Evolutionary conservation across 2,888 invertebrate species (phyloP), one percentile per base, ranked within the genome.

Genomic region (Tetragnatha montana): DNA sequence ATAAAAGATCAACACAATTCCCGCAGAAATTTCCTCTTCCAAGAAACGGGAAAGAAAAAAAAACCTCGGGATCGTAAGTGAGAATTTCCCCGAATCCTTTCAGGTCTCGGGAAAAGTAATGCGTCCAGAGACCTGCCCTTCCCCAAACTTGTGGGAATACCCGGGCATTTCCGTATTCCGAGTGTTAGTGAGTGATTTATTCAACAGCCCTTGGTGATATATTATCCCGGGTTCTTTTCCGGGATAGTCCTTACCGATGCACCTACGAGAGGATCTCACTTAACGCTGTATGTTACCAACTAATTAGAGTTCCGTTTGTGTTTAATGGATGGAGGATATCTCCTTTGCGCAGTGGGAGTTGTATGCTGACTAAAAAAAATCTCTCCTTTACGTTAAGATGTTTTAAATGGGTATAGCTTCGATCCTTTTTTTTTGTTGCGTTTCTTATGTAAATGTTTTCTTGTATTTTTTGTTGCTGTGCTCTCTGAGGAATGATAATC

Each of bases 71-170:
- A 75, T 47, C 10, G 60, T 60, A 60, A 60, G 60, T 60, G 60
- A 35, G 22, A 50, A 76, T n/a, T 76, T 49, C 76, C 12, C 73
- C 60, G 51, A 84, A 60, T 19, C 74, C 49, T 84, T 82, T 74
- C 70, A 8, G n/a, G 35, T 7, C 68, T 60, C 10, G 60, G 51
- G 60, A 74, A 60, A 60, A 85, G 69, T 79, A 84, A 85, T 70
- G 84, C 21, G 17, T 49, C 19, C 10, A 35, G 49, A 75, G 49
- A 49, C 75, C 21, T 10, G 17, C 8, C 51, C 49, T 50, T 70
- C 68, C 68, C 51, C 69, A 70, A 85, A 85, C 85, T 79, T 85
- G 79, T 85, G 85, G 78, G 85, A 85, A 85, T 85, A 85, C 78
- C 35, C 79, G 35, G n/a, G 76, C 78, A 79, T 76, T 79, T 70